These are phyloP conservation scores for Andrena haemorrhoa DNA, from an alignment of 2,888 invertebrate species.

Conservation along the genomic window DNA sequence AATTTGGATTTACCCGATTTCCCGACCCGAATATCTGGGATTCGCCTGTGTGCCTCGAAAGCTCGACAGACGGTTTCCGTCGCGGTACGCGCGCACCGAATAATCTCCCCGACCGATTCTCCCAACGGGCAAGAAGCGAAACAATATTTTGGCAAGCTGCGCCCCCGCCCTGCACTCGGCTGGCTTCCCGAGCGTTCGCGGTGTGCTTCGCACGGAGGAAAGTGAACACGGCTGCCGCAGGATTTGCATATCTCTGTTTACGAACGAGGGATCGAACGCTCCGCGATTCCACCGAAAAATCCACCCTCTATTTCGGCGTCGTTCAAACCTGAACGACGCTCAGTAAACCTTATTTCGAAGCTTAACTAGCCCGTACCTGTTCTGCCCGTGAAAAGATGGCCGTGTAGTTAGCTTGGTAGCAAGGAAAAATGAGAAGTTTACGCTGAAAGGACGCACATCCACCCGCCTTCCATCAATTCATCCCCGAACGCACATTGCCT, in stretches of 20 bases:
- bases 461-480: too few species aligned
- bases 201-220: slow-evolving; percentile 11
- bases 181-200: slow-evolving; percentile 9
- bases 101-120: slow-evolving; percentile 37
- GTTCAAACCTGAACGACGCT: neutral
- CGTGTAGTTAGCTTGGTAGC: too few species aligned
- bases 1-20: slow-evolving; percentile 65
- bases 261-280: neutral
- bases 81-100: slow-evolving; percentile 38
- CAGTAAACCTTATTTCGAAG: neutral
- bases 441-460: too few species aligned
- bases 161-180: neutral
- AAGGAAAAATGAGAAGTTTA: too few species aligned
- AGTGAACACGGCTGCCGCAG: slow-evolving; percentile 23
- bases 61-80: slow-evolving; percentile 39
- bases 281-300: slow-evolving; percentile 7
- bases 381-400: too few species aligned
- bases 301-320: neutral
- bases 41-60: slow-evolving; percentile 14
- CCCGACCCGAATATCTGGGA: slow-evolving; percentile 48
- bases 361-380: neutral
- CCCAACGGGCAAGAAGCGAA: slow-evolving; percentile 24
- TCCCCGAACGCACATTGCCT: too few species aligned
- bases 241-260: slow-evolving; percentile 39
- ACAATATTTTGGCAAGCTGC: slow-evolving; percentile 55